phyloP scores from a whole-genome alignment of 2,888 invertebrate genomes.

The Phasia obesa region DNA sequence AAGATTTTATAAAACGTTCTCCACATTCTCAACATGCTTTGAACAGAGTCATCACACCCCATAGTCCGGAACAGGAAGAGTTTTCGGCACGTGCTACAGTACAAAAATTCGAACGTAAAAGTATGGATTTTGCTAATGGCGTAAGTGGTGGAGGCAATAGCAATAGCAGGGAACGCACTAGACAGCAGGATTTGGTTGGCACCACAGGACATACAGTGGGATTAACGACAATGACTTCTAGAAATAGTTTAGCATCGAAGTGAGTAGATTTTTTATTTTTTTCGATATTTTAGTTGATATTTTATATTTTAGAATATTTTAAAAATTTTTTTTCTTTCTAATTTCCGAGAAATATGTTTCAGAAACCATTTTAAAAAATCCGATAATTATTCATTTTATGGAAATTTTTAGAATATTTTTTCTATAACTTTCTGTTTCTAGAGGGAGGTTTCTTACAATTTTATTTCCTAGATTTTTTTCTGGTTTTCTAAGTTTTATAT shows the following conservation, averaged over 20 bases:
- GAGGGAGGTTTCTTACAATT: no score
- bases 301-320: constrained; percentile 71
- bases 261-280: constrained; percentile 72
- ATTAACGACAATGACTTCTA: constrained; percentile 68
- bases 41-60: constrained; percentile 38
- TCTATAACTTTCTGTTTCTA: no score
- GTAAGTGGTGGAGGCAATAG: constrained; percentile 61
- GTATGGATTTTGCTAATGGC: constrained; percentile 74
- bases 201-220: constrained; percentile 46
- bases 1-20: constrained; percentile 59
- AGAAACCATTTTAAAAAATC: no score
- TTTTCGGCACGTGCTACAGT: constrained; percentile 76
- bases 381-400: no score
- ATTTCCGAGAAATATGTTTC: no score
- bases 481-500: no score
- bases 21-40: constrained; percentile 57
- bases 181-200: constrained; percentile 53
- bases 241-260: constrained; percentile 77
- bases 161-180: constrained; percentile 38
- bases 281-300: not conserved
- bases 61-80: constrained; percentile 69
- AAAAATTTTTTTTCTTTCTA: no score
- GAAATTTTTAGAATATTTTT: no score
- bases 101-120: constrained; percentile 79
- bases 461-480: no score